These are phyloP conservation scores for Tetranychus cinnabarinus DNA, from an alignment of 1,140 invertebrate species.

Conservation along the genomic window DNA sequence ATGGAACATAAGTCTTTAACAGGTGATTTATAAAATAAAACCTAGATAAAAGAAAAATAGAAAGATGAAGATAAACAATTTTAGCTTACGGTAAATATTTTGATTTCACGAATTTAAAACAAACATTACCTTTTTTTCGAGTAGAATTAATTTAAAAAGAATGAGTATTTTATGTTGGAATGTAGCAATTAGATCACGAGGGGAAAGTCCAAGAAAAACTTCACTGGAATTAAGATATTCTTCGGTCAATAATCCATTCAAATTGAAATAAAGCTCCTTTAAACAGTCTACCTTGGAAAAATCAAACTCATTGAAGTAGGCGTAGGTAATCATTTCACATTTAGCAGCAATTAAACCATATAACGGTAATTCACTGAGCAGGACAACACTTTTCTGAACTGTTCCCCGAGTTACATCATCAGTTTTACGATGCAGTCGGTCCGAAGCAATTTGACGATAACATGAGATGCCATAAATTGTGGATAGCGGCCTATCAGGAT, in stretches of 20 bases:
- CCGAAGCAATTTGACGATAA: constrained; percentile 86
- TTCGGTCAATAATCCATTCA: constrained; percentile 52
- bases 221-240: constrained; percentile 41
- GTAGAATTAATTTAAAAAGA: constrained; percentile 71
- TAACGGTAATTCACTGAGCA: constrained; percentile 60
- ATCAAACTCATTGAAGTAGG: constrained; percentile 85
- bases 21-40: constrained; percentile 72
- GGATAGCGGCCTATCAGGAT: constrained; percentile 46
- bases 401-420: constrained; percentile 89
- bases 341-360: constrained; percentile 76
- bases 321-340: constrained; percentile 80
- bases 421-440: constrained; percentile 20
- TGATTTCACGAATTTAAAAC: background rate
- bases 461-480: constrained; percentile 81
- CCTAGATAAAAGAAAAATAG: constrained; percentile 17
- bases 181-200: constrained; percentile 48
- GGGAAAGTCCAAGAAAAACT: constrained; percentile 50
- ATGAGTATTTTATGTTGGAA: constrained; percentile 80
- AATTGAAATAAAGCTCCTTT: constrained; percentile 72
- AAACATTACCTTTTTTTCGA: constrained; percentile 50
- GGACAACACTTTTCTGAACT: constrained; percentile 78
- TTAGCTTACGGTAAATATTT: background rate
- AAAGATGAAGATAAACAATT: background rate
- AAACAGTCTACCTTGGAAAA: constrained; percentile 41
- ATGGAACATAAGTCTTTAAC: constrained; percentile 65